Conservation (phyloP, 2,888 invertebrate species). For the Atethmia centrago region DNA sequence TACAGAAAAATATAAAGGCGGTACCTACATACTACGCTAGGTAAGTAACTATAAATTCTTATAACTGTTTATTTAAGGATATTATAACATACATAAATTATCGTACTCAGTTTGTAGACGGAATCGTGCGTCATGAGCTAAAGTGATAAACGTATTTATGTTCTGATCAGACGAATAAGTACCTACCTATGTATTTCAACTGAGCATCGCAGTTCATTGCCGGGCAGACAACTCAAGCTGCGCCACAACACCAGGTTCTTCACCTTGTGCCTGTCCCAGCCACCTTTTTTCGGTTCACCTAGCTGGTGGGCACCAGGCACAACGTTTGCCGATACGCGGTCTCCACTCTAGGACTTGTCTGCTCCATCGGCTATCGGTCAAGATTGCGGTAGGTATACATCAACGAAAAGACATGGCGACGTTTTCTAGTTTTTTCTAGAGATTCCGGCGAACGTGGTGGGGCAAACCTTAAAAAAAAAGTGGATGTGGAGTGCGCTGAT, state of each 20-base stretch:
- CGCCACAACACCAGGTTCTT: background rate
- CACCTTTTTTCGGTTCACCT: background rate
- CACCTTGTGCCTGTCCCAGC: background rate
- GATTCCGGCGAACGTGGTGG: no score
- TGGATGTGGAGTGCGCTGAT: no score
- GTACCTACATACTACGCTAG: slow-evolving; percentile 77
- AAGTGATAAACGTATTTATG: background rate
- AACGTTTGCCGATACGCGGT: background rate
- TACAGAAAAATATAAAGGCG: slow-evolving; percentile 82
- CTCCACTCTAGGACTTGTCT: no score
- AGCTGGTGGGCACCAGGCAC: background rate
- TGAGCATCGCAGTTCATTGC: background rate
- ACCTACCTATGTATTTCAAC: background rate
- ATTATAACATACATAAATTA: no score
- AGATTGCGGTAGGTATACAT: background rate
- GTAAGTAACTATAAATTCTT: slow-evolving; percentile 66
- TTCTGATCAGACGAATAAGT: background rate
- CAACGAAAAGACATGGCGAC: background rate
- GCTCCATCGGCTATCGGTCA: background rate
- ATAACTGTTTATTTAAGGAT: background rate
- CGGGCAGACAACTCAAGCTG: background rate
- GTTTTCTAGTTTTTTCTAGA: background rate
- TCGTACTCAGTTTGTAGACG: background rate
- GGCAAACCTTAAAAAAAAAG: no score
- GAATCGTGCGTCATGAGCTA: background rate